Conservation (phyloP, 2,888 invertebrate species). For the Nomada goodeniana region DNA sequence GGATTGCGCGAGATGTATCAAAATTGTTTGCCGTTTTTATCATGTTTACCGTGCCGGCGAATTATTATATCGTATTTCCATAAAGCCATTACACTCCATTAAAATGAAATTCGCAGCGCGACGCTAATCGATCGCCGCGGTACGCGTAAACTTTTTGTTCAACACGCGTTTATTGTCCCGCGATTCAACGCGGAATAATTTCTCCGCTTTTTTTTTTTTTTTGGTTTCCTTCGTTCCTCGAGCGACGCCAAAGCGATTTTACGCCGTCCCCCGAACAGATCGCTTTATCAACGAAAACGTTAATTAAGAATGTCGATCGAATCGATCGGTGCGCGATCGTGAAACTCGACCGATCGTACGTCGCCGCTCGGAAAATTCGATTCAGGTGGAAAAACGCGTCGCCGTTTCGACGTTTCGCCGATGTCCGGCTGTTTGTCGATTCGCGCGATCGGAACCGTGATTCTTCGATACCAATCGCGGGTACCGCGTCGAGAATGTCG, state of each 20-base stretch:
- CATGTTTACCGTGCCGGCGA: constrained; percentile 50
- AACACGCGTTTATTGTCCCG: constrained; percentile 21
- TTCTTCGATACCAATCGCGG: background rate
- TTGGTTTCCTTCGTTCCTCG: too few relatives aligned
- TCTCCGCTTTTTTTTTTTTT: background rate
- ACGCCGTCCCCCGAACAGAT: too few relatives aligned
- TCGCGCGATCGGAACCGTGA: background rate
- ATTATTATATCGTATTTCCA: constrained; percentile 64
- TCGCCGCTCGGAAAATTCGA: too few relatives aligned
- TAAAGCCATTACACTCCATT: constrained; percentile 64
- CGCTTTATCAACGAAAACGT: too few relatives aligned
- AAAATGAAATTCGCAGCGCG: constrained; percentile 54
- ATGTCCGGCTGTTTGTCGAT: constrained; percentile 8
- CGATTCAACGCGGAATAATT: background rate
- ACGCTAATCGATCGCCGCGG: constrained; percentile 47
- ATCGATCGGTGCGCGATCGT: too few relatives aligned
- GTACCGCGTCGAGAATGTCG: constrained; percentile 21
- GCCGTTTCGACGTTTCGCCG: background rate
- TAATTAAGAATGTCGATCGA: too few relatives aligned
- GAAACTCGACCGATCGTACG: too few relatives aligned
- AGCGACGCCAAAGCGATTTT: too few relatives aligned
- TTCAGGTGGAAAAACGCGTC: too few relatives aligned
- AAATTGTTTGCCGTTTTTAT: constrained; percentile 65
- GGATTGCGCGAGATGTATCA: constrained; percentile 45
- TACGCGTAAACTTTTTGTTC: constrained; percentile 42